Evolutionary conservation across 2,797 vertebrate species (phyloP).

Genomic region (Coccyzus lansbergi): DNA sequence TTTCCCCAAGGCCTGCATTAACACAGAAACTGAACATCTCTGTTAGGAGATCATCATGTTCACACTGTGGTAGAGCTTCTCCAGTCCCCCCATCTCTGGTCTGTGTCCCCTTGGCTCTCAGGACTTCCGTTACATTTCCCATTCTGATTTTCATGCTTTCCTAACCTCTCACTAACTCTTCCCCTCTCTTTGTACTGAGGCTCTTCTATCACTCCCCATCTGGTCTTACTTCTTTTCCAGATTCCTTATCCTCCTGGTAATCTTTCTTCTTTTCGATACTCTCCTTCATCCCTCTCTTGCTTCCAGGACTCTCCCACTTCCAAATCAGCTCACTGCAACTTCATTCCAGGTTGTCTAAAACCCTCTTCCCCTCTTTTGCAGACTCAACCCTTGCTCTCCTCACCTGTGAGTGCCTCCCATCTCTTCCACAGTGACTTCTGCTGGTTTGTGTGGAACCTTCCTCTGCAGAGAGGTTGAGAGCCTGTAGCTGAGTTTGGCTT

Average conservation of each 20-base stretch:
- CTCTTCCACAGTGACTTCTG: background rate
- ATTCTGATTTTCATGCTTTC: background rate
- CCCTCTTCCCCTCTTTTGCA: background rate
- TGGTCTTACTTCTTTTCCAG: background rate
- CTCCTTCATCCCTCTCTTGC: background rate
- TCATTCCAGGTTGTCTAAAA: background rate
- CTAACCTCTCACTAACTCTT: background rate
- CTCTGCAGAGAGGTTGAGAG: background rate
- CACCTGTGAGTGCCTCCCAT: background rate
- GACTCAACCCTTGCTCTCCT: background rate
- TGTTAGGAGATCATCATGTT: background rate
- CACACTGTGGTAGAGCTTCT: background rate
- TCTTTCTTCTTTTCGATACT: background rate
- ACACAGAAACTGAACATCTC: background rate
- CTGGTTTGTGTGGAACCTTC: background rate
- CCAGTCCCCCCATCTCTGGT: background rate
- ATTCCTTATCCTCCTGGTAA: background rate
- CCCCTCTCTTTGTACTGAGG: background rate
- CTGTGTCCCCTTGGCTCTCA: background rate
- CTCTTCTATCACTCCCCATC: background rate
- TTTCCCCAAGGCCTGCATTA: background rate
- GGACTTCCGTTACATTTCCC: background rate
- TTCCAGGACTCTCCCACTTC: background rate
- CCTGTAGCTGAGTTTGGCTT: background rate
- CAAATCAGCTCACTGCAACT: background rate